Evolutionary conservation across 2,888 invertebrate species (phyloP).

Genomic region (Drosophila paranaensis): DNA sequence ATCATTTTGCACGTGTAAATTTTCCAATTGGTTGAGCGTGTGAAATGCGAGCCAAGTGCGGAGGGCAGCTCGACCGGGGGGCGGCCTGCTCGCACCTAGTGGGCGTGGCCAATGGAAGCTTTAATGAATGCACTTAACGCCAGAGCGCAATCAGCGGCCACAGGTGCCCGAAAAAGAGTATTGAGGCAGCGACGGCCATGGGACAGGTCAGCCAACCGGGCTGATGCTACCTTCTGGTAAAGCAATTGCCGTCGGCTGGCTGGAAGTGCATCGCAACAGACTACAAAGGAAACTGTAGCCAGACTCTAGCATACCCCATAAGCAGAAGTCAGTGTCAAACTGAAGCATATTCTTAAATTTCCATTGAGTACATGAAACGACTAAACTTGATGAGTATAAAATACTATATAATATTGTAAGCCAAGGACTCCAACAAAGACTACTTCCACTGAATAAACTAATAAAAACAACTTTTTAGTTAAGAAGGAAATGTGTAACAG

Average conservation of each 20-base stretch:
- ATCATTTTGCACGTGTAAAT: conserved; percentile 83
- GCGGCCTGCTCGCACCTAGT: not conserved
- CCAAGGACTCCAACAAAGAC: too few species aligned
- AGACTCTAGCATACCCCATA: conserved; percentile 3
- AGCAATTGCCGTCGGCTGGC: conserved; percentile 39
- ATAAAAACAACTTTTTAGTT: too few species aligned
- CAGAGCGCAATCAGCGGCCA: not conserved
- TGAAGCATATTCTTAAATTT: not conserved
- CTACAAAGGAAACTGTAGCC: not conserved
- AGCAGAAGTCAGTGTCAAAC: not conserved
- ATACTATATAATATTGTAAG: too few species aligned
- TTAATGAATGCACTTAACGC: conserved; percentile 24
- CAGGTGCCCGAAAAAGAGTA: conserved; percentile 7
- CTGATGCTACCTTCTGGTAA: not conserved
- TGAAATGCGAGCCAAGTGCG: conserved; percentile 47
- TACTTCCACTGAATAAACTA: too few species aligned
- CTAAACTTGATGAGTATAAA: too few species aligned
- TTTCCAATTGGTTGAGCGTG: conserved; percentile 82
- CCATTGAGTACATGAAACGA: too few species aligned
- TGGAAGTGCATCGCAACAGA: conserved; percentile 3
- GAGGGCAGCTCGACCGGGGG: not conserved
- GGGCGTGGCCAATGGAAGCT: conserved; percentile 26
- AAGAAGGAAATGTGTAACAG: too few species aligned
- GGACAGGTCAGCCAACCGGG: not conserved
- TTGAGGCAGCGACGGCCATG: too few species aligned